Conservation (phyloP, 64 coral and sea anemone genomes). For the Montipora efflorescens region DNA sequence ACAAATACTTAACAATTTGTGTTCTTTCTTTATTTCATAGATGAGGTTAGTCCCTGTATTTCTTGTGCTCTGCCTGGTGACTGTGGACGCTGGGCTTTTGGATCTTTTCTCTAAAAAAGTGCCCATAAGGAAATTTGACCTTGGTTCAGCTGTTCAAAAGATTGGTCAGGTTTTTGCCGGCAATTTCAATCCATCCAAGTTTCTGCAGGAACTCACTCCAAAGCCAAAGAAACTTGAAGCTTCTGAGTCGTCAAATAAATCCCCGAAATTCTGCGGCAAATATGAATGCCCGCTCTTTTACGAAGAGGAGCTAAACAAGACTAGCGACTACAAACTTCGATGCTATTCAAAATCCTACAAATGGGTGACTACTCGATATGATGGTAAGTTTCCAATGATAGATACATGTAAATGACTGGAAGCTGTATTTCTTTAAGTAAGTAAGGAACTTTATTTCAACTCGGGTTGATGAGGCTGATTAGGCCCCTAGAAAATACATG, state of each 20-base stretch:
- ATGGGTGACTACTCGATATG: constrained; percentile 68
- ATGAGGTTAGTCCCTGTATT: constrained; percentile 6
- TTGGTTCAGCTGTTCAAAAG: not conserved
- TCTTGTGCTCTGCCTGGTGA: not conserved
- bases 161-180: not conserved
- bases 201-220: no score
- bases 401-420: not conserved
- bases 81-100: not conserved
- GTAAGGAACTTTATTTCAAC: no score
- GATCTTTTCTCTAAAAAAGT: not conserved
- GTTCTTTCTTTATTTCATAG: not conserved
- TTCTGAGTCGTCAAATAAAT: not conserved
- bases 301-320: not conserved
- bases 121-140: not conserved
- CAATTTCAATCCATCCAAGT: no score
- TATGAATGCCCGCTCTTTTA: constrained; percentile 21
- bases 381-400: constrained; percentile 30
- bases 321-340: constrained; percentile 53
- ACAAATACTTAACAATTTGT: not conserved
- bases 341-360: constrained; percentile 65
- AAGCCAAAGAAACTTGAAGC: not conserved
- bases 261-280: not conserved
- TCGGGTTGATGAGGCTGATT: no score
- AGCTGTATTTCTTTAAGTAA: no score
- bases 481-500: no score